phyloP scores from a whole-genome alignment of 1,140 invertebrate genomes.

The Vanessa tameamea region DNA sequence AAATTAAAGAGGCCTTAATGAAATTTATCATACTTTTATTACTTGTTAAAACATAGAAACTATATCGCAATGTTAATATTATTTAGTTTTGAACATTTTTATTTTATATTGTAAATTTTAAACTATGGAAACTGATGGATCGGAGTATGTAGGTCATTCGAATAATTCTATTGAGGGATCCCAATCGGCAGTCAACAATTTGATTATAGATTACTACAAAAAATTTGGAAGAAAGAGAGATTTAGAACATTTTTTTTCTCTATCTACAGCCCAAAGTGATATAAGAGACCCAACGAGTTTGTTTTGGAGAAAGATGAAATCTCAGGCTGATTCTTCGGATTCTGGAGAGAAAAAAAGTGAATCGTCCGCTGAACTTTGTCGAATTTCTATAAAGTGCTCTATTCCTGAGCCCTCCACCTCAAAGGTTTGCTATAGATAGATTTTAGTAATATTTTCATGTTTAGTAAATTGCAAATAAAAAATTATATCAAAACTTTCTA shows the following conservation, averaged over 20 bases:
- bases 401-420: conserved; percentile 53
- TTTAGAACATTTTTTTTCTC: conserved; percentile 75
- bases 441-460: not conserved
- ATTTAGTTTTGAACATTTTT: conserved; percentile 7
- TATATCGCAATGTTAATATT: conserved; percentile 26
- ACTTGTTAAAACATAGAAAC: conserved; percentile 24
- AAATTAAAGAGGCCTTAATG: conserved; percentile 19
- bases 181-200: conserved; percentile 58
- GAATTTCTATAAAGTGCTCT: conserved; percentile 70
- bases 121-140: conserved; percentile 41
- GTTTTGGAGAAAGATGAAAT: conserved; percentile 75
- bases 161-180: conserved; percentile 39
- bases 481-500: too few relatives aligned
- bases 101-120: conserved; percentile 15
- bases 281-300: conserved; percentile 59
- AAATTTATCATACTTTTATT: conserved; percentile 19
- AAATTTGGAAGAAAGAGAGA: conserved; percentile 75
- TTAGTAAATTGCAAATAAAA: too few relatives aligned
- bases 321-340: conserved; percentile 61
- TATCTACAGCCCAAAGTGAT: conserved; percentile 68
- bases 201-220: conserved; percentile 75
- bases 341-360: conserved; percentile 67
- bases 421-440: conserved; percentile 42
- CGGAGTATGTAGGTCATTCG: conserved; percentile 18
- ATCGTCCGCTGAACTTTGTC: conserved; percentile 69